Evolutionary conservation across 2,797 vertebrate genomes (phyloP), one percentile per base, ranked within the genome.

Genomic region (Cyclura pinguis): DNA sequence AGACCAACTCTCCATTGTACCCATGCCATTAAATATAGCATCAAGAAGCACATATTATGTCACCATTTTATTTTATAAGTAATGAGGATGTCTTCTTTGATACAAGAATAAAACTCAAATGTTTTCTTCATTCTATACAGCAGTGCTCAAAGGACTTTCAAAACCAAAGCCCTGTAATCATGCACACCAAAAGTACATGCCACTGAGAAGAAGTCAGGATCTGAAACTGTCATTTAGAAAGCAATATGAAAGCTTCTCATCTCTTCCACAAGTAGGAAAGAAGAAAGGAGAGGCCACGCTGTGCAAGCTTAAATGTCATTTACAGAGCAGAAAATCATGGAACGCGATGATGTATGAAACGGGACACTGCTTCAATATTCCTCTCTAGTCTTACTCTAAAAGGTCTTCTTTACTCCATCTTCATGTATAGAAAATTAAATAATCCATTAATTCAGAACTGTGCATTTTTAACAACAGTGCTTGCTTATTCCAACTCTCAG

Each of bases 401-500:
- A 47, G 62, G 29, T 64, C 27, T 87, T 82, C 50, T 22, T 88
- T 35, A 88, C 32, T 72, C 52, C 27, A 59, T 38, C 16, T 42
- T n/a, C n/a, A 80, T 9, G 69, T 57, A 38, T 4, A n/a, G 14
- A 20, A 59, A 16, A 18, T 59, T 82, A 78, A 84, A 27, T 29
- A 69, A 76, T 55, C 50, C 47, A 80, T 84, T 77, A 35, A 67
- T 89, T 42, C 55, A 82, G 32, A 82, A 76, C 16, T 32, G n/a
- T 74, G 12, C 29, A 87, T 62, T 86, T 86, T 85, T 91, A 92
- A 89, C 42, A 84, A 92, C 0, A 89, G 77, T 84, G 27, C 32
- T 87, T 67, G 0, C 14, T 22, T 12, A 73, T 87, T 91, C 89
- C 59, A 88, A 76, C 81, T 59, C 12, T 42, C 3, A 0, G 8